Evolutionary conservation across 2,888 invertebrate species (phyloP).

Genomic region (Polyommatus iphigenia): DNA sequence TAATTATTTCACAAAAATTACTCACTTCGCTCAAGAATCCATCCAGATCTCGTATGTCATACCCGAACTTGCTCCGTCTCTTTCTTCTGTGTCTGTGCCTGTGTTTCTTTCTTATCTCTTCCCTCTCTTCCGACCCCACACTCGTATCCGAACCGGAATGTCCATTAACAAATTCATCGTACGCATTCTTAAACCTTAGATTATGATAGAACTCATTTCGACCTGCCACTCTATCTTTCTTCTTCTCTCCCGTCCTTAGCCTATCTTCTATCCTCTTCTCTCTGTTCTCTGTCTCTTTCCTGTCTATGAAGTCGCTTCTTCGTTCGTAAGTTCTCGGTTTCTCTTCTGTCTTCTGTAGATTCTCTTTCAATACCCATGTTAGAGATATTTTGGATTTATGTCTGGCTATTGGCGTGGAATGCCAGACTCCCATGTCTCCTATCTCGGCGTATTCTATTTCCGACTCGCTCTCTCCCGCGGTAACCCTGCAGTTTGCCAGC

Average conservation of each 20-base stretch:
- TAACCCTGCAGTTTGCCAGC: conserved; percentile 64
- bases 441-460: conserved; percentile 70
- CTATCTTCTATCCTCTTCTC: conserved; percentile 45
- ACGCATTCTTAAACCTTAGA: conserved; percentile 64
- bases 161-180: conserved; percentile 65
- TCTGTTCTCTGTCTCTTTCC: conserved; percentile 56
- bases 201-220: conserved; percentile 75
- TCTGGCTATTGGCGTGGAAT: conserved; percentile 69
- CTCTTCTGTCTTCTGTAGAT: conserved; percentile 66
- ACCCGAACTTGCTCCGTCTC: conserved; percentile 82
- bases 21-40: conserved; percentile 87
- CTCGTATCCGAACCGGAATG: conserved; percentile 60
- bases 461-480: conserved; percentile 51
- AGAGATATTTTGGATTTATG: conserved; percentile 85
- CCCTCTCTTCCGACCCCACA: conserved; percentile 67
- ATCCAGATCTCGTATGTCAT: conserved; percentile 90
- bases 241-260: conserved; percentile 42
- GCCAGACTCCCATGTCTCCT: conserved; percentile 74
- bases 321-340: conserved; percentile 49
- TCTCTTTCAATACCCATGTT: conserved; percentile 87
- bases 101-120: conserved; percentile 70
- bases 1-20: background rate
- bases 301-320: conserved; percentile 50
- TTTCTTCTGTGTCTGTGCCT: conserved; percentile 74
- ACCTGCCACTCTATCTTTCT: conserved; percentile 62